Evolutionary conservation across 2,888 invertebrate genomes (phyloP).

Genomic region (Mechanitis messenoides): DNA sequence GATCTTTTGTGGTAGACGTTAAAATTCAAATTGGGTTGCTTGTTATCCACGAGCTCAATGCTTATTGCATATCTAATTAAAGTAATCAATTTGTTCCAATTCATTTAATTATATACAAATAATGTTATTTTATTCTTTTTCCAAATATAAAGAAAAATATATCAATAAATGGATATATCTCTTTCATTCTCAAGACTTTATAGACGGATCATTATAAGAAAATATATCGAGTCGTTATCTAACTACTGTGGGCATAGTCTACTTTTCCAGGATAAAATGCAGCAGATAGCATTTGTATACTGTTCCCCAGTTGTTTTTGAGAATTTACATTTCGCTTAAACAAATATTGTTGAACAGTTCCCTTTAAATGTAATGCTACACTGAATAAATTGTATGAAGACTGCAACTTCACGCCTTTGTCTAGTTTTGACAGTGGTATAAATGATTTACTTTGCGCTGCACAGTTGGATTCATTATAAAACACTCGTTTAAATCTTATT

Average conservation of each 20-base stretch:
- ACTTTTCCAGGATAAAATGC: conserved; percentile 33
- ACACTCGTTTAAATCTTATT: conserved; percentile 1
- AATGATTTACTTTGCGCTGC: conserved; percentile 13
- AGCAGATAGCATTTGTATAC: conserved; percentile 50
- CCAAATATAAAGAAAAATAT: no score
- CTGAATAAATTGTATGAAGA: conserved; percentile 19
- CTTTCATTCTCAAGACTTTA: conserved; percentile 5
- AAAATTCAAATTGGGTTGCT: conserved; percentile 26
- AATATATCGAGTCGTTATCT: conserved; percentile 34
- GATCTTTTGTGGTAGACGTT: conserved; percentile 24
- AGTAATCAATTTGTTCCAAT: conserved; percentile 2
- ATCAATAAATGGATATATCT: not conserved
- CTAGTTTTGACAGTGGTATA: conserved; percentile 28
- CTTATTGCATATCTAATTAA: conserved; percentile 18
- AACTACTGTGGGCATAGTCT: conserved; percentile 22
- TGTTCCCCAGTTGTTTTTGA: conserved; percentile 49
- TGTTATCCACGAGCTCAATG: conserved; percentile 7
- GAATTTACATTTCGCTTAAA: conserved; percentile 41
- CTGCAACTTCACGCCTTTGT: conserved; percentile 19
- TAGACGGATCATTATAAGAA: conserved; percentile 41
- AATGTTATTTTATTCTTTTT: conserved; percentile 4
- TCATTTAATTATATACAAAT: not conserved
- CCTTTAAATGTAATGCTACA: conserved; percentile 21
- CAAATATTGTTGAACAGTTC: conserved; percentile 42
- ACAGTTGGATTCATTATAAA: conserved; percentile 6